Conservation (phyloP, 2,888 invertebrate species). For the Ichneumoninae sp. region DNA sequence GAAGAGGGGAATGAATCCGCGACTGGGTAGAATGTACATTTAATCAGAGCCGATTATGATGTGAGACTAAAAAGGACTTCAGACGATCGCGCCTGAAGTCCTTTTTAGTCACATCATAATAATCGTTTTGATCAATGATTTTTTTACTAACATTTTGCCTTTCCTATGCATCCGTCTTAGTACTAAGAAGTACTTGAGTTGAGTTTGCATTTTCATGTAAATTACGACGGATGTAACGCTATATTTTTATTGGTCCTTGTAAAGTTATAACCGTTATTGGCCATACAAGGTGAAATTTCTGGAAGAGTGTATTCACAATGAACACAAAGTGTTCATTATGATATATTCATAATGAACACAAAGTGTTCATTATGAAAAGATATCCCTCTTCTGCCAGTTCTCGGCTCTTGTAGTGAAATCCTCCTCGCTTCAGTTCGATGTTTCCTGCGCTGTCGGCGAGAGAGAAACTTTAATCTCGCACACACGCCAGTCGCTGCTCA, state of each 20-base stretch:
- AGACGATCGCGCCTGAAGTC: too few species aligned
- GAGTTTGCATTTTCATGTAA: not conserved
- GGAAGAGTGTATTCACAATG: too few species aligned
- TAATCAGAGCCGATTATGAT: too few species aligned
- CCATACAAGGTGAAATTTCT: not conserved
- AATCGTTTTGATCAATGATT: not conserved
- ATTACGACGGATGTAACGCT: not conserved
- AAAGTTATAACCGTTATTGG: too few species aligned
- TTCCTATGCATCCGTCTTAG: too few species aligned
- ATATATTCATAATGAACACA: conserved; percentile 9
- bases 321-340: not conserved
- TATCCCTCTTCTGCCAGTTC: conserved; percentile 14
- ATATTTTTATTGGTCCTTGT: not conserved
- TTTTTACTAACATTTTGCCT: not conserved
- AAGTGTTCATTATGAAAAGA: not conserved
- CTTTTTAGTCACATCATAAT: too few species aligned
- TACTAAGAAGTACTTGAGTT: not conserved
- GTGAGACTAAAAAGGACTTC: too few species aligned
- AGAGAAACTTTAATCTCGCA: conserved; percentile 57
- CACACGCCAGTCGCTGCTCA: conserved; percentile 14
- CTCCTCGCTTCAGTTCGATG: conserved; percentile 21
- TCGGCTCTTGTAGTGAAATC: conserved; percentile 11
- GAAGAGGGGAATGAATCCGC: too few species aligned
- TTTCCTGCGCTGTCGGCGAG: conserved; percentile 32
- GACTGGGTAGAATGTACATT: too few species aligned